Percentiles rank a stretch among this genome's conserved stretches.
Evolutionary conservation across 1,140 invertebrate species (phyloP).

Genomic region (Penaeus japonicus): DNA sequence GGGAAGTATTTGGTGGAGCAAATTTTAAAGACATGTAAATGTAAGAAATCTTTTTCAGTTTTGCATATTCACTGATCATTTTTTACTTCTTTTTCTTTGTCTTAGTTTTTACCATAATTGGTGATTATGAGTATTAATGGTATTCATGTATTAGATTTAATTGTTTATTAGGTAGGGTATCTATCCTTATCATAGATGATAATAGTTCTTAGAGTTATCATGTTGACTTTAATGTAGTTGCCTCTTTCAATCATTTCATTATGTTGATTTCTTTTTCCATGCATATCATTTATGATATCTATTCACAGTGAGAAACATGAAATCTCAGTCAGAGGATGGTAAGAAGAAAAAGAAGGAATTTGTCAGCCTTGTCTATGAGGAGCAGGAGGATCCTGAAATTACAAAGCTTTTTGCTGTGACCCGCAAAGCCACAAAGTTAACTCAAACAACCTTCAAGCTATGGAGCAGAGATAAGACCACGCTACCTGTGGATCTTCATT

Average conservation of each 20-base stretch:
- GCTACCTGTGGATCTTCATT: conserved; percentile 66
- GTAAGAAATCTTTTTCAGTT: background rate
- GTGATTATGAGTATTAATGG: no score
- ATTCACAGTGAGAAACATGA: background rate
- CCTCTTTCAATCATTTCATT: no score
- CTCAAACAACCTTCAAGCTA: conserved; percentile 63
- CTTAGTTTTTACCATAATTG: no score
- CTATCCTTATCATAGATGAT: no score
- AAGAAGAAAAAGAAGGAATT: conserved; percentile 62
- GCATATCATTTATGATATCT: background rate
- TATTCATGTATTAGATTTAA: no score
- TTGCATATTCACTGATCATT: background rate
- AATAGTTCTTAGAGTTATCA: no score
- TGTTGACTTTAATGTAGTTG: no score
- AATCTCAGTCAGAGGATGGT: conserved; percentile 29
- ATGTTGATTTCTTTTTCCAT: background rate
- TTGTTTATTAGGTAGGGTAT: no score
- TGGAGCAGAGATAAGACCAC: conserved; percentile 65
- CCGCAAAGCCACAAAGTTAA: conserved; percentile 62
- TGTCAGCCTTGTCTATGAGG: conserved; percentile 62
- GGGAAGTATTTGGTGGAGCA: background rate
- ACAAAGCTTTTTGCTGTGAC: conserved; percentile 61
- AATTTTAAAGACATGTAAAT: no score
- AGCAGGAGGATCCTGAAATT: conserved; percentile 62
- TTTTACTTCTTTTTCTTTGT: background rate